Evolutionary conservation across 2,797 vertebrate species (phyloP).

Genomic region (Rallus crepitans): DNA sequence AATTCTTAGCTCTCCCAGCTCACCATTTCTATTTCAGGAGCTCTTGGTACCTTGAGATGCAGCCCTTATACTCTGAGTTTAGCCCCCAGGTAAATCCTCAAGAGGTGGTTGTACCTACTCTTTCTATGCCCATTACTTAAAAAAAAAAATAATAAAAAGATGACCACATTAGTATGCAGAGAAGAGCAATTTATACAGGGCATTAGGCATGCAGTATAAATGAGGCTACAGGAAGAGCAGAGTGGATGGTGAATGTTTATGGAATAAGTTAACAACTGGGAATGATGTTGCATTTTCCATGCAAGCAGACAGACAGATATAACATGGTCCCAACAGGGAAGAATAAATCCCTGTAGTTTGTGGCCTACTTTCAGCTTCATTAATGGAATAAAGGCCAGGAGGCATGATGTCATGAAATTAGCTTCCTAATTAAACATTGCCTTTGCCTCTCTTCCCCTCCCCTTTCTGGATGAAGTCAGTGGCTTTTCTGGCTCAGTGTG

Average conservation of each 20-base stretch:
- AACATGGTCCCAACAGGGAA: conserved; percentile 63
- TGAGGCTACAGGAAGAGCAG: conserved; percentile 41
- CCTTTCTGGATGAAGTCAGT: conserved; percentile 38
- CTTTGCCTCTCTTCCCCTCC: conserved; percentile 50
- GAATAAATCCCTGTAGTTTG: conserved; percentile 69
- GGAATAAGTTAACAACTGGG: conserved; percentile 68
- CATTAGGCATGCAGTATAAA: conserved; percentile 70
- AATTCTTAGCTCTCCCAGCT: background rate
- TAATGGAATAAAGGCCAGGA: conserved; percentile 78
- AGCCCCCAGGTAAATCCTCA: background rate
- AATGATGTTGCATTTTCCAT: conserved; percentile 76
- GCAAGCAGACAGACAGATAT: conserved; percentile 71
- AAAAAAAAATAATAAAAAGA: background rate
- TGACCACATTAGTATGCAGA: conserved; percentile 43
- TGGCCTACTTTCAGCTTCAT: conserved; percentile 79
- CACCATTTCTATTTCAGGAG: conserved; percentile 14
- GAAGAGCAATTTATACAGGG: conserved; percentile 57
- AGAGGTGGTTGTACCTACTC: background rate
- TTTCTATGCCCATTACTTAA: background rate
- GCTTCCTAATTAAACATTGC: conserved; percentile 79
- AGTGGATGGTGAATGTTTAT: conserved; percentile 54
- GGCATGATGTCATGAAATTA: conserved; percentile 79
- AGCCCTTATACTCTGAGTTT: background rate
- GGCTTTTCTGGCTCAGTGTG: background rate
- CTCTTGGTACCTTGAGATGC: background rate